Conservation (phyloP, 2,113 vertebrate genomes). For the Delphinapterus leucas region DNA sequence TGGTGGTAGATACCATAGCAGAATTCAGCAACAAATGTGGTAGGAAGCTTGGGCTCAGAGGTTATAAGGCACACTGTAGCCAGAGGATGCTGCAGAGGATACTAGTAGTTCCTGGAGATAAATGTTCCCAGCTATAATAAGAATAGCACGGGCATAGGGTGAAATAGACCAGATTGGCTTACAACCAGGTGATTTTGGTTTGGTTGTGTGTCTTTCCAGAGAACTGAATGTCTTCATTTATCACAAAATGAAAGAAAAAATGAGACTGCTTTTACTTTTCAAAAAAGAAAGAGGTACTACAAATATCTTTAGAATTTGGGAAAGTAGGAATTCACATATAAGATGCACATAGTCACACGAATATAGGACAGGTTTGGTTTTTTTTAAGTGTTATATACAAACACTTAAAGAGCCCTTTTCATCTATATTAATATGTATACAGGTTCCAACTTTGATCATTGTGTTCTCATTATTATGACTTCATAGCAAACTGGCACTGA, state of each 20-base stretch:
- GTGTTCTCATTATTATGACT: not conserved
- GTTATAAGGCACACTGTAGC: not conserved
- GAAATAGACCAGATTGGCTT: not conserved
- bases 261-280: not conserved
- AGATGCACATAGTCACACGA: not conserved
- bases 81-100: not conserved
- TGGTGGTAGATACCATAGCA: not conserved
- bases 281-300: not conserved
- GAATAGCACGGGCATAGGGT: not conserved
- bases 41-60: not conserved
- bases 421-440: not conserved
- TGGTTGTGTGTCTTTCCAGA: not conserved
- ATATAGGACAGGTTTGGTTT: not conserved
- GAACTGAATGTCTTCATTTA: conserved; percentile 7
- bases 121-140: not conserved
- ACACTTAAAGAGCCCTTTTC: not conserved
- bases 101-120: not conserved
- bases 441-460: not conserved
- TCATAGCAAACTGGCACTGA: not conserved
- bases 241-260: conserved; percentile 22
- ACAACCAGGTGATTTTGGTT: conserved; percentile 6
- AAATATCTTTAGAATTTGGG: not conserved
- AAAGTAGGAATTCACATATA: not conserved
- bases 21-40: not conserved
- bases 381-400: not conserved